A percentile compares a stretch with the other conserved stretches of the same genome.
These are phyloP conservation scores for Anas capensis DNA, from an alignment of 2,797 vertebrate species.

Conservation along the genomic window DNA sequence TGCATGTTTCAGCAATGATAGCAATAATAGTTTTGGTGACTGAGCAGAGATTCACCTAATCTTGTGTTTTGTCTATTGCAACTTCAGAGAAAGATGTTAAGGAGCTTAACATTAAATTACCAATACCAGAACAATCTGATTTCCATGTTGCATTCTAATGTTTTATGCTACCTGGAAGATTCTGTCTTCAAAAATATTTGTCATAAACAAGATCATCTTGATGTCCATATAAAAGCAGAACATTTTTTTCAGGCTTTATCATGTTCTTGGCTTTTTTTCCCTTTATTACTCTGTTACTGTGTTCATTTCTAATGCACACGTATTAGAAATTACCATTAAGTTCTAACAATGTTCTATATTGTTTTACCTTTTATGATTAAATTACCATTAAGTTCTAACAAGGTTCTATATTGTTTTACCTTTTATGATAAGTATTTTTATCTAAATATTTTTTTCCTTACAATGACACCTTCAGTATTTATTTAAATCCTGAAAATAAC, in stretches of 20 bases:
- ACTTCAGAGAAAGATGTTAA: not conserved
- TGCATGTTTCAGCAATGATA: not conserved
- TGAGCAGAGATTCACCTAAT: not conserved
- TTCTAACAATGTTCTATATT: not conserved
- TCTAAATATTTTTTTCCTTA: not conserved
- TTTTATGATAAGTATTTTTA: not conserved
- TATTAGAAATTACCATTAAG: not conserved
- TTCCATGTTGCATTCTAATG: not conserved
- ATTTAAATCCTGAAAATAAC: not conserved
- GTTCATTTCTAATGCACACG: not conserved
- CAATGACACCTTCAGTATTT: not conserved
- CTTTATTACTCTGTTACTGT: not conserved
- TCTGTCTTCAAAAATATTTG: not conserved
- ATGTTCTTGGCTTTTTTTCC: not conserved
- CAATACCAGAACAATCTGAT: not conserved
- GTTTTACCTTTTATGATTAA: not conserved
- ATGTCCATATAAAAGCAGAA: not conserved
- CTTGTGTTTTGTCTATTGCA: not conserved
- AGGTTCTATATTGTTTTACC: not conserved
- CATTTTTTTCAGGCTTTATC: not conserved
- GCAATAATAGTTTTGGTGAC: not conserved
- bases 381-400: not conserved
- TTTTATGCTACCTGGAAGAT: not conserved
- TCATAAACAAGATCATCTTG: not conserved
- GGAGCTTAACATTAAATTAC: not conserved